These are phyloP conservation scores for Agrochola circellaris DNA, from an alignment of 2,888 invertebrate species.

Conservation along the genomic window DNA sequence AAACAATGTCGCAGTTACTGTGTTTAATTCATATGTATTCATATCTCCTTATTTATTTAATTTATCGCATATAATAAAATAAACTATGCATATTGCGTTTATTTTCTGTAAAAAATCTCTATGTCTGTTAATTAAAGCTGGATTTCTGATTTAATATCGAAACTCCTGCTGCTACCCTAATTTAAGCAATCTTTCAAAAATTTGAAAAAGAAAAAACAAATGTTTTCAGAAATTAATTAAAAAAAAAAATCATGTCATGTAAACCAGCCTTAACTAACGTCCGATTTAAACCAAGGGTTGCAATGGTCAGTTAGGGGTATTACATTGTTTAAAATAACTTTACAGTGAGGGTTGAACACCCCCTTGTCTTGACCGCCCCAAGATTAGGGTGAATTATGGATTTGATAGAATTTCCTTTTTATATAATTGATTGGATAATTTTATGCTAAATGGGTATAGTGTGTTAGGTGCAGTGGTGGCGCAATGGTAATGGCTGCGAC, in stretches of 20 bases:
- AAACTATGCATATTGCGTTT: background rate
- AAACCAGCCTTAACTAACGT: constrained; percentile 72
- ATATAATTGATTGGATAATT: constrained; percentile 53
- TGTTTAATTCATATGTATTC: background rate
- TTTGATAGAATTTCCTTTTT: constrained; percentile 44
- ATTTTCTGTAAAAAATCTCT: background rate
- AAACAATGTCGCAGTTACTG: background rate
- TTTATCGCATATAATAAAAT: background rate
- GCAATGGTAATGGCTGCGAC: too few relatives aligned
- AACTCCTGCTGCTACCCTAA: background rate
- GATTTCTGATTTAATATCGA: background rate
- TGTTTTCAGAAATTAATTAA: too few relatives aligned
- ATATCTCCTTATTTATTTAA: background rate
- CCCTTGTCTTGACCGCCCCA: constrained; percentile 70
- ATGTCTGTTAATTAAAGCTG: too few relatives aligned
- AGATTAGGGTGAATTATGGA: constrained; percentile 66
- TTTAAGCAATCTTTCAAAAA: background rate
- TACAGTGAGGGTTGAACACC: constrained; percentile 81
- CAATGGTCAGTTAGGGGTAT: constrained; percentile 80
- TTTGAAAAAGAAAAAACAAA: background rate
- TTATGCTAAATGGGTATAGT: constrained; percentile 34
- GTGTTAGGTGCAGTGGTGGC: too few relatives aligned
- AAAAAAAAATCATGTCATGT: constrained; percentile 56
- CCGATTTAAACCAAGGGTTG: constrained; percentile 85
- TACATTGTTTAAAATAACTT: constrained; percentile 87